These are phyloP conservation scores for Triplophysa siluroides DNA, from an alignment of 2,113 vertebrate species.

Conservation along the genomic window DNA sequence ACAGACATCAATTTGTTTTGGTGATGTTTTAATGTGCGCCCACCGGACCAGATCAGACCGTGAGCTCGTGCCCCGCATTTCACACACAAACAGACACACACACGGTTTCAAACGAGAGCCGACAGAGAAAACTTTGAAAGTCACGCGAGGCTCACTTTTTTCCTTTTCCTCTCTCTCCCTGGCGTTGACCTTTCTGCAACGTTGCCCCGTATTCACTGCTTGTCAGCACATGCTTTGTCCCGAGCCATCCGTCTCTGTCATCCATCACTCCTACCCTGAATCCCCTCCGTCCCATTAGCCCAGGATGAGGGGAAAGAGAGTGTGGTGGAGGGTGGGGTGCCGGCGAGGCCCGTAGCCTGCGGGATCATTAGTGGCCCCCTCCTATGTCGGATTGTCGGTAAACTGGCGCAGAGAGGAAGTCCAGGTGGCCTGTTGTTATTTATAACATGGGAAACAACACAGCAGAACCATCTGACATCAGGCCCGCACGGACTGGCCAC, in stretches of 20 bases:
- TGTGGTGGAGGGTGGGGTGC: constrained; percentile 22
- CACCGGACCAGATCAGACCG: neutral
- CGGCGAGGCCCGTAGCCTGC: constrained; percentile 77
- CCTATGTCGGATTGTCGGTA: constrained; percentile 50
- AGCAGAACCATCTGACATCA: constrained; percentile 86
- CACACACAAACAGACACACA: constrained; percentile 30
- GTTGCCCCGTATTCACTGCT: constrained; percentile 87
- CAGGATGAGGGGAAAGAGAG: constrained; percentile 77
- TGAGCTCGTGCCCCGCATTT: constrained; percentile 1
- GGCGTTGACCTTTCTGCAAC: constrained; percentile 93
- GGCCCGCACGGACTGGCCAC: constrained; percentile 80
- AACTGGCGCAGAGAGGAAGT: constrained; percentile 77
- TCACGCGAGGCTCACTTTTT: constrained; percentile 74
- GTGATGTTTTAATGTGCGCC: neutral
- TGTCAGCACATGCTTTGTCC: constrained; percentile 91
- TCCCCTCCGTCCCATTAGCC: constrained; percentile 94
- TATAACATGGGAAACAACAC: constrained; percentile 95
- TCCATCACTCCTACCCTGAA: constrained; percentile 87
- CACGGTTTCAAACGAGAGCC: constrained; percentile 37
- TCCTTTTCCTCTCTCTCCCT: constrained; percentile 52
- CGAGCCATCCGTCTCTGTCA: constrained; percentile 92
- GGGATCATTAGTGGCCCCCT: constrained; percentile 92
- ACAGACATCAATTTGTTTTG: neutral
- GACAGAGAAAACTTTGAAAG: constrained; percentile 82
- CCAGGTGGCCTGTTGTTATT: constrained; percentile 99